These are phyloP conservation scores for Pristiophorus japonicus DNA, from an alignment of 2,113 vertebrate genomes.

Conservation along the genomic window DNA sequence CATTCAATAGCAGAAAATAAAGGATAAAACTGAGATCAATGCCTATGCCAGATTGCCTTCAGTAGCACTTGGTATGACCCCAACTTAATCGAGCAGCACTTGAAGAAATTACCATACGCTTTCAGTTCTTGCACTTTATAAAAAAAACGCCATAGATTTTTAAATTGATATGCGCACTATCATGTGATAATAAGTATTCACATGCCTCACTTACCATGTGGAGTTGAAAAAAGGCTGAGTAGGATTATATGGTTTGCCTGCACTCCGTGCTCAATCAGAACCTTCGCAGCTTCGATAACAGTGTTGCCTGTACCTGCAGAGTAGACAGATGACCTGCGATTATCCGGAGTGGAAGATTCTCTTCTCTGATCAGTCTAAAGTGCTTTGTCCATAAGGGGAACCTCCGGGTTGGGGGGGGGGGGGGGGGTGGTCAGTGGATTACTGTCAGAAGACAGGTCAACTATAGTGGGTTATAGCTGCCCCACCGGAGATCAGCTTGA, in stretches of 20 bases:
- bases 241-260: constrained; percentile 85
- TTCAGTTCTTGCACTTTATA: background rate
- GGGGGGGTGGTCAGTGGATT: too few species aligned
- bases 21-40: background rate
- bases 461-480: too few species aligned
- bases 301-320: constrained; percentile 83
- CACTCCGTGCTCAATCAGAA: constrained; percentile 85
- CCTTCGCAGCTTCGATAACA: constrained; percentile 88
- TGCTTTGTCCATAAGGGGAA: background rate
- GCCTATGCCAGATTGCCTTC: too few species aligned
- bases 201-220: constrained; percentile 67
- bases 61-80: background rate
- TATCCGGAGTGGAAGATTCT: background rate
- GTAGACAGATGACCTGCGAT: background rate
- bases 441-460: too few species aligned
- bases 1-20: background rate
- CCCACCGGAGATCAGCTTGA: too few species aligned
- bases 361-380: background rate
- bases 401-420: too few species aligned
- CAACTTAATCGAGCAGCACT: background rate
- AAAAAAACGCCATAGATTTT: too few species aligned
- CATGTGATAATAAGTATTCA: too few species aligned
- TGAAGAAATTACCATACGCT: background rate
- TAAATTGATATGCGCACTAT: too few species aligned
- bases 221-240: constrained; percentile 90